phyloP scores from a whole-genome alignment of 1,140 invertebrate genomes.

The Hyles vespertilio region DNA sequence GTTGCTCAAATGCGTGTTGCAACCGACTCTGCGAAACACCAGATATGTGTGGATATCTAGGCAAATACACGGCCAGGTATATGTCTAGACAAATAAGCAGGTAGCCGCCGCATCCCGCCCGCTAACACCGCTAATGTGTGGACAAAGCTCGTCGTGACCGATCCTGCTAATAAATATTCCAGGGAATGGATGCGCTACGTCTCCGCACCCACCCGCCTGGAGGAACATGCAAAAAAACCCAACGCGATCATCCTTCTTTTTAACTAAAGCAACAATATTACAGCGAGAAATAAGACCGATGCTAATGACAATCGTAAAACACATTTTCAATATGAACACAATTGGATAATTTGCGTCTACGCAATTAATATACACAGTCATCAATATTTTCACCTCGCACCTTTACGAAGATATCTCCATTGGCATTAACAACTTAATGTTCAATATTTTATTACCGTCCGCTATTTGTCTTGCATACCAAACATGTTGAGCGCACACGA shows the following conservation, averaged over 20 bases:
- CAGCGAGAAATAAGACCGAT: too few species aligned
- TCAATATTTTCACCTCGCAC: constrained; percentile 43
- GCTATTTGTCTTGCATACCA: constrained; percentile 64
- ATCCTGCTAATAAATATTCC: constrained; percentile 69
- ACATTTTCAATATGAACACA: background rate
- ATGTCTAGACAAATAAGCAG: constrained; percentile 56
- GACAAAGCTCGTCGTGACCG: constrained; percentile 67
- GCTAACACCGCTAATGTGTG: constrained; percentile 70
- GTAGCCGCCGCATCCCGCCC: constrained; percentile 50
- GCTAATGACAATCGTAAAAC: background rate
- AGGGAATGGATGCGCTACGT: constrained; percentile 47
- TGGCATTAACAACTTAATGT: constrained; percentile 60
- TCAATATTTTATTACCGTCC: constrained; percentile 66
- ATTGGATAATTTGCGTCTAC: constrained; percentile 7
- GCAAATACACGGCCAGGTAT: constrained; percentile 45
- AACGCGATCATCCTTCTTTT: too few species aligned
- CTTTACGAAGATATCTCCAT: constrained; percentile 41
- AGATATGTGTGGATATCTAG: constrained; percentile 60
- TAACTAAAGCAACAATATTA: too few species aligned
- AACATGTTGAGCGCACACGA: constrained; percentile 57
- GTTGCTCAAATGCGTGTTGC: constrained; percentile 59
- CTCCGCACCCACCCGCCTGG: background rate
- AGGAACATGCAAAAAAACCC: too few species aligned
- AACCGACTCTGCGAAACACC: constrained; percentile 45
- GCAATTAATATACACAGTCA: constrained; percentile 19